Evolutionary conservation across 1,140 invertebrate genomes (phyloP), one percentile per base, ranked within the genome.

Genomic region (Hetaerina americana): DNA sequence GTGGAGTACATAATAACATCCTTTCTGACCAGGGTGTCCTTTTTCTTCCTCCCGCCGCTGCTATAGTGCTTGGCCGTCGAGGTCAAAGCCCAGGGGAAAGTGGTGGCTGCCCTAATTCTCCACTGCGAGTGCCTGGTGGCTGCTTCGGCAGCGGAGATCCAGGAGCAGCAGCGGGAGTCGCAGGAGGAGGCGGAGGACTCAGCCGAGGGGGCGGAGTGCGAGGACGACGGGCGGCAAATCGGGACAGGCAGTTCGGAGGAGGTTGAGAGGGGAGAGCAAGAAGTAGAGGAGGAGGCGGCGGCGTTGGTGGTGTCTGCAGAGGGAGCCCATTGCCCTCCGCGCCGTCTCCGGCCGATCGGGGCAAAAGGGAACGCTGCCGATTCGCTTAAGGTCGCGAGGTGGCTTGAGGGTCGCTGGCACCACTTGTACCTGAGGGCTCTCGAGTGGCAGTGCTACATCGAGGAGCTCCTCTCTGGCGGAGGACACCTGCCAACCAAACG

Each of bases 361-460:
- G 15, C 40, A 5, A 57, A 57, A 57, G 40, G 40, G 2, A n/a
- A n/a, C 10, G 40, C 66, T 12, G 24, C 74, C 81, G 27, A 76
- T 78, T 26, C 73, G 77, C 22, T 57, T 12, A 57, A 57, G 40
- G 80, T 78, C 75, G 85, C 83, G 73, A 80, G 81, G 70, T 88
- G 87, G 27, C 82, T 95, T 66, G 91, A 95, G 81, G 84, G 89
- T 66, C 89, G 92, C 76, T 95, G 93, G 91, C 93, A 96, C 80
- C 85, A 91, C 73, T 84, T 95, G 72, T 95, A 93, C 84, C 82
- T 96, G 76, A 85, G 90, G 74, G 90, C 92, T 25, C 85, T 95
- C 76, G 94, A 96, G 85, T 93, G 93, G 89, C 92, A 94, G 82
- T 93, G 90, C 81, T 86, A 90, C 77, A 83, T 93, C 74, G 91